phyloP scores from a whole-genome alignment of 2,113 vertebrate genomes.

The Nibea albiflora region DNA sequence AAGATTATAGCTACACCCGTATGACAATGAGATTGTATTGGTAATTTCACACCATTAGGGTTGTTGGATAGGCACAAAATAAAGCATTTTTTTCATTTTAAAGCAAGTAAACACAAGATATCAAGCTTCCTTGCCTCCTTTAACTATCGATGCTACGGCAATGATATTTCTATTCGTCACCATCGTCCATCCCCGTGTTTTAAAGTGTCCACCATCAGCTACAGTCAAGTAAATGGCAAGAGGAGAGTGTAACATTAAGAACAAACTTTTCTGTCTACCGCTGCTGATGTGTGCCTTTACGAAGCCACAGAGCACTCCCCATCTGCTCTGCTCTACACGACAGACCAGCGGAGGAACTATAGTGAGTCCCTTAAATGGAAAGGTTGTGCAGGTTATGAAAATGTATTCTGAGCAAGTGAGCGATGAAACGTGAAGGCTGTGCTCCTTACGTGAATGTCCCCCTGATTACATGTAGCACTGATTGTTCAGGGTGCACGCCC shows the following conservation, averaged over 20 bases:
- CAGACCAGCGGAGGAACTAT: slow-evolving; percentile 35
- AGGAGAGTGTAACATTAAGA: slow-evolving; percentile 4
- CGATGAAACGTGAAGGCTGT: slow-evolving; percentile 29
- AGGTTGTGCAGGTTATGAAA: slow-evolving; percentile 47
- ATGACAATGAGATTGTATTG: neutral
- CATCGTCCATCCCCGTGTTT: neutral
- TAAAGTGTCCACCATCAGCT: neutral
- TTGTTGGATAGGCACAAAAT: neutral
- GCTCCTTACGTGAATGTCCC: slow-evolving; percentile 19
- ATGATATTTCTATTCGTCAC: neutral
- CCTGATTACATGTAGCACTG: slow-evolving; percentile 37
- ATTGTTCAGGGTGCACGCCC: slow-evolving; percentile 3
- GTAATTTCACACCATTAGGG: neutral
- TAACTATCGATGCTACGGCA: neutral
- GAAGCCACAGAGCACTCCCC: slow-evolving; percentile 37
- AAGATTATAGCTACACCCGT: neutral
- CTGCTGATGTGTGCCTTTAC: slow-evolving; percentile 21
- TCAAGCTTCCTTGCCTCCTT: neutral
- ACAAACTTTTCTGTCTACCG: neutral
- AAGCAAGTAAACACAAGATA: neutral
- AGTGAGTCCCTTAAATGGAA: slow-evolving; percentile 46
- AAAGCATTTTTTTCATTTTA: neutral
- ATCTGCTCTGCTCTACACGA: slow-evolving; percentile 46
- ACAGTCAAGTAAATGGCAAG: slow-evolving; percentile 17
- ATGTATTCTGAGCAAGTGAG: slow-evolving; percentile 45